These are phyloP conservation scores for Proctacanthus coquilletti DNA, from an alignment of 1,140 invertebrate genomes.

Conservation along the genomic window DNA sequence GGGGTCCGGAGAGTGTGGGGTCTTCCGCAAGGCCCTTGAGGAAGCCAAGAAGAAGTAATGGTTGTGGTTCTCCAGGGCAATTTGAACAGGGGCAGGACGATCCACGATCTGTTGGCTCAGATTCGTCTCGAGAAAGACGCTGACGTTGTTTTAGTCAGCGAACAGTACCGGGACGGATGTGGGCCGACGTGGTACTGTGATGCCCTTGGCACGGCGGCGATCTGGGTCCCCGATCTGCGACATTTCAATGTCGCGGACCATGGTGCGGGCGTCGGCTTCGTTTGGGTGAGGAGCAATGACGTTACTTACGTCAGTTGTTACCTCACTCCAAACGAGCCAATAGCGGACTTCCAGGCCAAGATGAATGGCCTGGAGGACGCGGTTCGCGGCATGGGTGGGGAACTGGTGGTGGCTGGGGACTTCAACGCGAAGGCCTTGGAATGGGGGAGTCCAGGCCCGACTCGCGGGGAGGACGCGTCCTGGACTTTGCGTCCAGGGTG, in stretches of 20 bases:
- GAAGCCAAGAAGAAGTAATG: too few species aligned
- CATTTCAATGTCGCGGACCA: neutral
- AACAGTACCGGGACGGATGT: neutral
- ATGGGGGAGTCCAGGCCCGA: conserved; percentile 9
- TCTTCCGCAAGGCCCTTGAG: too few species aligned
- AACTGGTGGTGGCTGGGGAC: conserved; percentile 9
- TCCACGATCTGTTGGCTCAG: too few species aligned
- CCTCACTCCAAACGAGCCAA: conserved; percentile 2
- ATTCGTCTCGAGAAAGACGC: neutral
- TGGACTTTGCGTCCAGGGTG: conserved; percentile 11
- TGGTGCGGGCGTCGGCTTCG: neutral
- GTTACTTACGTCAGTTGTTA: conserved; percentile 5
- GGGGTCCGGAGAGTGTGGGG: too few species aligned
- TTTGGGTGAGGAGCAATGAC: neutral
- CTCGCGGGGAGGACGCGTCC: conserved; percentile 8
- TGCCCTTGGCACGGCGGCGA: neutral
- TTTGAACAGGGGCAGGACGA: neutral
- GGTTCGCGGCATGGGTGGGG: neutral
- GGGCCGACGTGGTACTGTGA: neutral
- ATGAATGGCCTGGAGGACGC: too few species aligned
- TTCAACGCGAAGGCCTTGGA: conserved; percentile 12
- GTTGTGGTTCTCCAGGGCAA: too few species aligned
- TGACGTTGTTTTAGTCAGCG: neutral
- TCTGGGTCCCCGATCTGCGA: neutral
- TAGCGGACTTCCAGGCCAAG: conserved; percentile 1